Conservation (phyloP, 2,888 invertebrate genomes). For the Catocala sponsa region DNA sequence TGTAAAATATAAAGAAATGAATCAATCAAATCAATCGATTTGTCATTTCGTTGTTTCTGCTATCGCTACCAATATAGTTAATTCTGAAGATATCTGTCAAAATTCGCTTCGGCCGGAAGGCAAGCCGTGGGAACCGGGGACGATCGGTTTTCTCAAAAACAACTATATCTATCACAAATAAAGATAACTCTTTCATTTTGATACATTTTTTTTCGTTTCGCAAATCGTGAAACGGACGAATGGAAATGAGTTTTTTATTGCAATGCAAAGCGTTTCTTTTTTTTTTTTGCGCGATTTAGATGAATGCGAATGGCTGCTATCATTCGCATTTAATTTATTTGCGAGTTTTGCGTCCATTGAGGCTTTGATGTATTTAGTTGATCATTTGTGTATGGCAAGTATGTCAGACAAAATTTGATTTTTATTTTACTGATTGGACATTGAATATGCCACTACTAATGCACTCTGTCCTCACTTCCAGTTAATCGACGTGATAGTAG, state of each 20-base stretch:
- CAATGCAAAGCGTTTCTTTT: constrained; percentile 21
- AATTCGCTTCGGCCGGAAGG: constrained; percentile 86
- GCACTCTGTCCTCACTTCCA: no score
- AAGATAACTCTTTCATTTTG: constrained; percentile 67
- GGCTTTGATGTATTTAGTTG: neutral
- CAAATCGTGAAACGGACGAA: constrained; percentile 55
- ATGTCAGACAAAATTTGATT: no score
- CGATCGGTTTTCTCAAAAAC: constrained; percentile 84
- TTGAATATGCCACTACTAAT: no score
- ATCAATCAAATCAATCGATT: constrained; percentile 52
- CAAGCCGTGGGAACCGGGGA: constrained; percentile 80
- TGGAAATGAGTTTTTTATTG: constrained; percentile 48
- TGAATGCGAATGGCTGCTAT: constrained; percentile 9
- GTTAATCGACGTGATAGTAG: no score
- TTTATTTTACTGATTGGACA: no score
- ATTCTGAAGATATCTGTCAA: constrained; percentile 85
- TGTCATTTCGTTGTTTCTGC: constrained; percentile 60
- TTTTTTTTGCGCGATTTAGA: constrained; percentile 27
- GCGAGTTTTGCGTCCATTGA: constrained; percentile 12
- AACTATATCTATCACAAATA: constrained; percentile 73
- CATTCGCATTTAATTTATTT: constrained; percentile 2
- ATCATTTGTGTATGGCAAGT: no score
- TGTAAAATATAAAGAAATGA: constrained; percentile 28
- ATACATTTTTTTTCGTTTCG: constrained; percentile 57
- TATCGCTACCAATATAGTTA: constrained; percentile 72